Evolutionary conservation across 35 echinoderm and acorn worm genomes (phyloP), one percentile per base, ranked within the genome.

Genomic region (Diadema setosum): DNA sequence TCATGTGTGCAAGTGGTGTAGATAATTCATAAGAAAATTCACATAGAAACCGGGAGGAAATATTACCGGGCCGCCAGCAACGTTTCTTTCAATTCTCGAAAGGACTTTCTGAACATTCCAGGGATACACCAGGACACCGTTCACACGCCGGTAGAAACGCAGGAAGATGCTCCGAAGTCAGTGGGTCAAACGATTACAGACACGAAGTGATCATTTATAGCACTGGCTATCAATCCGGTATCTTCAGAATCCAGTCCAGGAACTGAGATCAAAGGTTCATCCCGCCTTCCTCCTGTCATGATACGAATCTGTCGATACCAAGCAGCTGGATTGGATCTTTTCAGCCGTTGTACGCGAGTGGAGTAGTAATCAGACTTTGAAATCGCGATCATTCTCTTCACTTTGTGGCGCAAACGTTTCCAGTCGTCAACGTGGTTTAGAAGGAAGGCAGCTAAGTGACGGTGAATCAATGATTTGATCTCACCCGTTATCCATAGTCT

Each of bases 401-500:
- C 49, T 11, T 2, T 2, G 26, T 60, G 40, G 16, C 33, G 49
- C 24, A 89, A 35, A 63, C 44, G 3, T 39, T 65, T 76, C 86
- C 65, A 80, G 0, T 27, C 45, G 11, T 16, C 29, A 2, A 52
- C 39, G 69, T 88, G 37, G 2, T 76, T 76, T 11, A 23, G 65
- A 32, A 40, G 45, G 12, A 88, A 88, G 8, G 86, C 87, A 63
- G 6, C 64, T 82, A 81, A 76, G 43, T 76, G 46, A 14, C 29
- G 4, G 42, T 76, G 21, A 34, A 76, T 76, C 18, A 76, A 34
- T 1, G 26, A 8, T 23, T 90, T 90, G 29, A 90, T 82, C 0
- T 58, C 39, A 3, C 25, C n/a, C 2, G 65, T 90, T 63, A 90
- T 90, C 76, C 87, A 90, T 1, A 59, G 87, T 83, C 83, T 90